Percentiles rank a stretch among this genome's conserved stretches.
These are phyloP conservation scores for Sphyrna mokarran DNA, from an alignment of 2,113 vertebrate species.

Conservation along the genomic window DNA sequence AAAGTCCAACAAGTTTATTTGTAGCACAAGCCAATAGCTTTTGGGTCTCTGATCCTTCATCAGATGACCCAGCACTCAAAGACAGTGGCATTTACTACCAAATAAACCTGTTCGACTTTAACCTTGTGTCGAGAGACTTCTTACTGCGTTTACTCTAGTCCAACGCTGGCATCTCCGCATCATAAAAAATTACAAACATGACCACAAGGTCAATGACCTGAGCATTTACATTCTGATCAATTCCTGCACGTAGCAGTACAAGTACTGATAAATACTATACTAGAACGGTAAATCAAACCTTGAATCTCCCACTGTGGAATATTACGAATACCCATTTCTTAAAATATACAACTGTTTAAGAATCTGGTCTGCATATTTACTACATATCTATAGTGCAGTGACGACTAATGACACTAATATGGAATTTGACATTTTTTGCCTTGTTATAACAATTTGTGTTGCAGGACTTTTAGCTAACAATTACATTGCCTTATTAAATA, in stretches of 20 bases:
- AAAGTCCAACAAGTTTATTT: no score
- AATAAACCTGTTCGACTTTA: no score
- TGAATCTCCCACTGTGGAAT: background rate
- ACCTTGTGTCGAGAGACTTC: no score
- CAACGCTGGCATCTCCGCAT: no score
- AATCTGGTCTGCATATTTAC: background rate
- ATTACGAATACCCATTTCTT: background rate
- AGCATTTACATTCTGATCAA: background rate
- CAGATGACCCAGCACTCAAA: no score
- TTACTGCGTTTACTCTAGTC: no score
- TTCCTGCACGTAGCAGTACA: background rate
- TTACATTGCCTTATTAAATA: background rate
- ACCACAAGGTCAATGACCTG: background rate
- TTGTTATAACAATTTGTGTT: background rate
- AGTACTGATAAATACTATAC: no score
- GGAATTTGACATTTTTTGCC: background rate
- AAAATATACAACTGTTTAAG: no score
- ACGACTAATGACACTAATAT: background rate
- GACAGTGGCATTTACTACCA: no score
- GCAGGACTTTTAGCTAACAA: background rate
- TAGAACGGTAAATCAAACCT: background rate
- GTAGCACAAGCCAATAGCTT: no score
- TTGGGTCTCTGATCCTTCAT: no score
- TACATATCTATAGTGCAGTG: background rate
- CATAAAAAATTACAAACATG: background rate